phyloP scores from a whole-genome alignment of 1,140 invertebrate species.

The Tetranychus cinnabarinus region DNA sequence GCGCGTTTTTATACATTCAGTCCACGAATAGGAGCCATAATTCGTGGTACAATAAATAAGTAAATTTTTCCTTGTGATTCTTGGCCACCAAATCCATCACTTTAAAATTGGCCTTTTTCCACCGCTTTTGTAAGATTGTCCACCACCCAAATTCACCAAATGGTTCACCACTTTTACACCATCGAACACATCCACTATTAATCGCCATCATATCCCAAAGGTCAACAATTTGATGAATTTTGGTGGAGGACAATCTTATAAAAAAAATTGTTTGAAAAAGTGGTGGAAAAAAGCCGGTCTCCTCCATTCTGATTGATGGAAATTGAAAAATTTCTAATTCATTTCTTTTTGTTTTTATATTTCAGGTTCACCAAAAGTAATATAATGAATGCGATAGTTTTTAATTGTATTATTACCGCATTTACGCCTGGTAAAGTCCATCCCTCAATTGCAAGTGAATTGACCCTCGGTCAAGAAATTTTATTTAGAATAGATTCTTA shows the following conservation, averaged over 20 bases:
- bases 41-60: neutral
- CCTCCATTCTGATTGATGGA: no score
- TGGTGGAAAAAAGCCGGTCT: no score
- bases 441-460: neutral
- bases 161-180: no score
- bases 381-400: neutral
- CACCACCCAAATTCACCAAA: no score
- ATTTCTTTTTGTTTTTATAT: neutral
- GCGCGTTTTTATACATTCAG: neutral
- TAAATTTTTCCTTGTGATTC: neutral
- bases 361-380: neutral
- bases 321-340: neutral
- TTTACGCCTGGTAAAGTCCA: neutral
- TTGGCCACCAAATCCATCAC: neutral
- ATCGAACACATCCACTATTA: no score
- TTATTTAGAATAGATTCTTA: neutral
- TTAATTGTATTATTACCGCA: neutral
- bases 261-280: no score
- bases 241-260: no score
- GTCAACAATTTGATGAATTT: neutral
- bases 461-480: neutral
- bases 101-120: no score
- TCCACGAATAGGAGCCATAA: neutral
- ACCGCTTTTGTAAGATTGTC: no score
- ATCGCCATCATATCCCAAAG: neutral